Evolutionary conservation across 2,888 invertebrate species (phyloP), one percentile per base, ranked within the genome.

Genomic region (Phytoseiulus persimilis): DNA sequence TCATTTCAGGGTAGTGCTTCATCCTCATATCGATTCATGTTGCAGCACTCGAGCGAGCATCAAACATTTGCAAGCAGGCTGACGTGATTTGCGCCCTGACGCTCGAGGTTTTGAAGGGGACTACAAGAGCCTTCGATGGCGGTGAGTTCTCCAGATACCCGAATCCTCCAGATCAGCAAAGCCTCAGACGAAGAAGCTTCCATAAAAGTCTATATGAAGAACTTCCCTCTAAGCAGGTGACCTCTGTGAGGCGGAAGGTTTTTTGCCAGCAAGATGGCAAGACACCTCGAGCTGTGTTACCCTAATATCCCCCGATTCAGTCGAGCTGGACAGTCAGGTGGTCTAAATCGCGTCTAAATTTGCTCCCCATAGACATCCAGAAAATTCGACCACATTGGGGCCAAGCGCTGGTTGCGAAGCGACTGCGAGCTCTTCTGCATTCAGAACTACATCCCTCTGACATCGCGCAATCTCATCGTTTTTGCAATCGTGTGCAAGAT

Each of bases 31-130:
- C n/a, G n/a, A n/a, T n/a, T n/a, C n/a, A n/a, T n/a, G 84, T 90
- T 90, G 18, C 31, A 94, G 95, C 94, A 6, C 93, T 95, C 0
- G 94, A 95, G 92, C 92, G 95, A 91, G 94, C 95, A 0, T 93
- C 93, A 84, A 93, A 93, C 90, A 94, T 95, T 90, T 94, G 94
- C 0, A 92, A 94, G 90, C 95, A 95, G 92, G 95, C 95, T 0
- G 95, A 95, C 92, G 94, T 95, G 11, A 94, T 95, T 18, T 94
- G 95, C 0, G 94, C 95, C 0, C 92, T 95, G 90, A 94, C 94
- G 0, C 92, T 95, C 83, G 95, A 95, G 92, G 95, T 95, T 0
- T 92, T 95, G 89, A 95, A 95, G 92, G 95, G 95, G 90, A 94
- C 95, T 2, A 94, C 94, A 0, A 92, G 94, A 91, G 95, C 95